Conservation (phyloP, 2,797 vertebrate genomes). For the Podarcis lilfordi region DNA sequence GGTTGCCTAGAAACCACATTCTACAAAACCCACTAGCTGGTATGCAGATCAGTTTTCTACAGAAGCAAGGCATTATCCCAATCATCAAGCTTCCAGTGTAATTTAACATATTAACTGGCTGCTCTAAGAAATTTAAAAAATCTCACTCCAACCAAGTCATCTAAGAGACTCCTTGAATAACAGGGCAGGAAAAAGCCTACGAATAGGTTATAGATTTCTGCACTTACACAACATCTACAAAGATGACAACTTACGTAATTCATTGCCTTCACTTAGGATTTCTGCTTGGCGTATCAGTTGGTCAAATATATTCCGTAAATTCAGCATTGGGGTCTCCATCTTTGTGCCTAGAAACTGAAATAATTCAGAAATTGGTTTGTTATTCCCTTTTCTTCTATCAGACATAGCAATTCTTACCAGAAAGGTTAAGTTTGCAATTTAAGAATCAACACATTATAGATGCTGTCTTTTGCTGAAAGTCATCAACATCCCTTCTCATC, state of each 20-base stretch:
- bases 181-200: not conserved
- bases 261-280: constrained; percentile 87
- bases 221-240: not conserved
- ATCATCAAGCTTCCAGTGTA: not conserved
- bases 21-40: accelerated
- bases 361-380: constrained; percentile 33
- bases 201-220: not conserved
- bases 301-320: constrained; percentile 85
- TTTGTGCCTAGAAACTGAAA: constrained; percentile 73
- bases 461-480: constrained; percentile 4
- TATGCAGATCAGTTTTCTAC: not conserved
- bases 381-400: constrained; percentile 25
- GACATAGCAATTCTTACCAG: constrained; percentile 17
- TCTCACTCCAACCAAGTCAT: not conserved
- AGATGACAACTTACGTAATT: constrained; percentile 86
- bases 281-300: constrained; percentile 86
- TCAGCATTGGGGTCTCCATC: constrained; percentile 86
- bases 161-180: accelerated
- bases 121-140: not conserved
- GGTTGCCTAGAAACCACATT: constrained; percentile 22
- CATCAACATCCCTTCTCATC: not conserved
- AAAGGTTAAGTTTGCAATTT: constrained; percentile 4
- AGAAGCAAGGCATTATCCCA: not conserved
- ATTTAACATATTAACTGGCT: not conserved
- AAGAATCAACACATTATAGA: not conserved